A percentile compares a stretch with the other conserved stretches of the same genome.
These are phyloP conservation scores for Monodelphis domestica DNA, from an alignment of 2,797 vertebrate species.

Conservation along the genomic window DNA sequence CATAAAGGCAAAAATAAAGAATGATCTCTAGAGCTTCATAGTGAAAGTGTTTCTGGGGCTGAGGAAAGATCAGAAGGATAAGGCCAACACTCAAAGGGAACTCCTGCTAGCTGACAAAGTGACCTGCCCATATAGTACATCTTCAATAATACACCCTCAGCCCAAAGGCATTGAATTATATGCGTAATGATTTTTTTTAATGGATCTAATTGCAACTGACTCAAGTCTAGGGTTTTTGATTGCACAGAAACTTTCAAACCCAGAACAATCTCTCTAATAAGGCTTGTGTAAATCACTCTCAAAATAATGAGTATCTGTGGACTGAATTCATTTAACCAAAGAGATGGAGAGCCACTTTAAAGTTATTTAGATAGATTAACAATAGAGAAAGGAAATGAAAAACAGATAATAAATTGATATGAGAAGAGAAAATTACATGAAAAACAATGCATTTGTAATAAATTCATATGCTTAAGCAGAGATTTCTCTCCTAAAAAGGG, in stretches of 20 bases:
- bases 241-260: constrained; percentile 61
- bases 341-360: constrained; percentile 69
- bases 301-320: constrained; percentile 70
- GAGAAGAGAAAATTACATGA: constrained; percentile 55
- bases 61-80: rapidly evolving
- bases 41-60: background rate
- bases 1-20: background rate
- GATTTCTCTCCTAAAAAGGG: constrained; percentile 35
- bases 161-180: background rate
- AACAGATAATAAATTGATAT: constrained; percentile 65
- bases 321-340: constrained; percentile 70
- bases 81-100: background rate
- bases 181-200: background rate
- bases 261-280: constrained; percentile 71
- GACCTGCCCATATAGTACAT: background rate
- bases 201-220: constrained; percentile 61
- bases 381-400: constrained; percentile 73
- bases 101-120: background rate
- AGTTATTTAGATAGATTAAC: constrained; percentile 73
- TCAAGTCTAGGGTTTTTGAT: constrained; percentile 46
- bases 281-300: constrained; percentile 66
- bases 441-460: constrained; percentile 67
- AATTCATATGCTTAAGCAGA: constrained; percentile 50
- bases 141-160: background rate
- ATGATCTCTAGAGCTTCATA: background rate